A percentile compares a stretch with the other conserved stretches of the same genome.
Conservation (phyloP, 2,113 vertebrate genomes). For the Junco hyemalis region DNA sequence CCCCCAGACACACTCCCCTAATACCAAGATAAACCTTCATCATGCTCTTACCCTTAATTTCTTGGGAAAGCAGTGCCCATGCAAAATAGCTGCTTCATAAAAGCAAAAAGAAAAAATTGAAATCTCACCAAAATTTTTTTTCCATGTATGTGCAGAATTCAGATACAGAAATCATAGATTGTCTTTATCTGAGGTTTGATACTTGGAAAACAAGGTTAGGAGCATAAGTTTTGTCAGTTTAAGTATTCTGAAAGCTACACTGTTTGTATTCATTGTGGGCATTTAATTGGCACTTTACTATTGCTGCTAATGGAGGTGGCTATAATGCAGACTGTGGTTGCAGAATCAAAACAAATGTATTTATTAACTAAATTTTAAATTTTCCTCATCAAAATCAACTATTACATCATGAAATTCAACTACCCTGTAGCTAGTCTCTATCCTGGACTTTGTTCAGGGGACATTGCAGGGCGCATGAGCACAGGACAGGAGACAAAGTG, state of each 20-base stretch:
- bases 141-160: not conserved
- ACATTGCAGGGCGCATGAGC: rapidly evolving
- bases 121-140: not conserved
- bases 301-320: not conserved
- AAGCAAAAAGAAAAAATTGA: not conserved
- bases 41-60: not conserved
- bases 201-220: not conserved
- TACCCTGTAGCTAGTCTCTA: not conserved
- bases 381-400: not conserved
- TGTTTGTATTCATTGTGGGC: not conserved
- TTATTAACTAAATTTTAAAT: not conserved
- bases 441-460: not conserved
- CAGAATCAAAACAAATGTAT: not conserved
- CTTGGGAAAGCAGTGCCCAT: not conserved
- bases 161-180: not conserved
- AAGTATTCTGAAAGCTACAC: not conserved
- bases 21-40: not conserved
- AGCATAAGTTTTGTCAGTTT: not conserved
- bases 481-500: rapidly evolving
- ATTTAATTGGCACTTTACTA: not conserved
- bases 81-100: not conserved
- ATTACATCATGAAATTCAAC: not conserved
- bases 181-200: not conserved
- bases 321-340: not conserved
- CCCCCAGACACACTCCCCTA: not conserved